Conservation (phyloP, 2,888 invertebrate genomes). For the Drosophila formosana region DNA sequence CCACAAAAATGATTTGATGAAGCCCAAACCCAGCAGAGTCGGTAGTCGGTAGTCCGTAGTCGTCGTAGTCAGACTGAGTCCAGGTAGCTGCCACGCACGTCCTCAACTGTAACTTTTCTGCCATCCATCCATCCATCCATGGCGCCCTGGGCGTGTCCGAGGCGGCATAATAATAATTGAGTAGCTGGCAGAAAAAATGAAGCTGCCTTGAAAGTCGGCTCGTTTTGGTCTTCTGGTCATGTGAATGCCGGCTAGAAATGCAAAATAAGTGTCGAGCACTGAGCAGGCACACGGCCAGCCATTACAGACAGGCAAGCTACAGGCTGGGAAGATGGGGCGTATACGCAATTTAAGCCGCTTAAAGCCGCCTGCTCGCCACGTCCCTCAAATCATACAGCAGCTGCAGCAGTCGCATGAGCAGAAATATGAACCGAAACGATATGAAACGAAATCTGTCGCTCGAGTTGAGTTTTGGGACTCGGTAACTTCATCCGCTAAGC, state of each 20-base stretch:
- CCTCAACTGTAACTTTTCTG: slow-evolving; percentile 37
- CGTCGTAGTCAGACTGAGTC: not conserved
- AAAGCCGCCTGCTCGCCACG: slow-evolving; percentile 41
- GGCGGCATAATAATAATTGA: slow-evolving; percentile 72
- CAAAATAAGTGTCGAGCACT: slow-evolving; percentile 56
- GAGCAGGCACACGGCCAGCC: slow-evolving; percentile 20
- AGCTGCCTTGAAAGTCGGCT: slow-evolving; percentile 16
- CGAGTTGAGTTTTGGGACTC: slow-evolving; percentile 40
- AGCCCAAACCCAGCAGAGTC: slow-evolving; percentile 17
- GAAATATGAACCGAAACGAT: slow-evolving; percentile 56
- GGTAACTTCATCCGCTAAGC: slow-evolving; percentile 61
- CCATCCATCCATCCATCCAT: not conserved
- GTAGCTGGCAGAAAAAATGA: slow-evolving; percentile 37
- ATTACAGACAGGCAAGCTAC: slow-evolving; percentile 50
- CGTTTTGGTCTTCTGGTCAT: slow-evolving; percentile 19
- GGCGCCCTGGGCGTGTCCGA: slow-evolving; percentile 31
- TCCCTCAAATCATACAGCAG: not conserved
- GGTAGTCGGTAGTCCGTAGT: not conserved
- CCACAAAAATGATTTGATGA: slow-evolving; percentile 71
- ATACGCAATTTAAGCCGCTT: slow-evolving; percentile 76
- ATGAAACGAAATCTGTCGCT: slow-evolving; percentile 49
- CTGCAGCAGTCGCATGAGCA: slow-evolving; percentile 7
- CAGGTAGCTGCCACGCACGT: slow-evolving; percentile 45
- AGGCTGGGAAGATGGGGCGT: slow-evolving; percentile 41
- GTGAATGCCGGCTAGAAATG: slow-evolving; percentile 48